Conservation (phyloP, 2,797 vertebrate species). For the Arrhamphus sclerolepis region DNA sequence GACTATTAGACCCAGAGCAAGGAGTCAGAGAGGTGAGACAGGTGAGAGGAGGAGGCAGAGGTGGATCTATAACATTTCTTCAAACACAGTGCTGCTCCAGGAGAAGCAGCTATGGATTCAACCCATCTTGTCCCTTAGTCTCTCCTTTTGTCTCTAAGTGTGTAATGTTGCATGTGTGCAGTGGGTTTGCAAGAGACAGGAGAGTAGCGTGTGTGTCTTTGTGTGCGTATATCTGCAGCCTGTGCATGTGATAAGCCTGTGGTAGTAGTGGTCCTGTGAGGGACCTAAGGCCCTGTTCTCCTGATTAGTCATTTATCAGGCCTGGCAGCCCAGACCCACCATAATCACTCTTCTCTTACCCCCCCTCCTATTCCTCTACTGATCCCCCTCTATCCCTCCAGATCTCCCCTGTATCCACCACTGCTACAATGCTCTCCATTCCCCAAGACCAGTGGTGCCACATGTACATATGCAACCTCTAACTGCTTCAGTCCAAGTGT, state of each 20-base stretch:
- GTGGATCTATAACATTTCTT: conserved; percentile 74
- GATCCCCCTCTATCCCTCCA: conserved; percentile 75
- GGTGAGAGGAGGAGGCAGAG: conserved; percentile 60
- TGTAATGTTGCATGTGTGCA: conserved; percentile 45
- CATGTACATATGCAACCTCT: conserved; percentile 45
- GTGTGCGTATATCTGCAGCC: conserved; percentile 37
- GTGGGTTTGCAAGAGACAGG: conserved; percentile 33
- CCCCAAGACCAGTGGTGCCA: conserved; percentile 56
- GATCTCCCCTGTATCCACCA: conserved; percentile 71
- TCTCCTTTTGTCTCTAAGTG: conserved; percentile 62
- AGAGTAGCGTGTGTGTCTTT: not conserved
- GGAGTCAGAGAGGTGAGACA: conserved; percentile 73
- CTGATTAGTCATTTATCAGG: conserved; percentile 99
- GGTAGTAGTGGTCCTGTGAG: conserved; percentile 92
- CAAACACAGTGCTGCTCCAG: conserved; percentile 54
- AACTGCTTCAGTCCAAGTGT: conserved; percentile 42
- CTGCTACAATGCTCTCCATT: conserved; percentile 70
- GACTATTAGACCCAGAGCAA: conserved; percentile 71
- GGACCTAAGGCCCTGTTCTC: conserved; percentile 87
- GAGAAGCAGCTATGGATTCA: conserved; percentile 69
- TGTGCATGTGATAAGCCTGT: conserved; percentile 89
- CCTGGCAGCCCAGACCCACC: conserved; percentile 95
- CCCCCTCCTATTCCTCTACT: conserved; percentile 69
- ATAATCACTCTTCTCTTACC: conserved; percentile 96
- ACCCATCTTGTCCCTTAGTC: conserved; percentile 64